A percentile compares a stretch with the other conserved stretches of the same genome.
These are phyloP conservation scores for Anabas testudineus DNA, from an alignment of 2,797 vertebrate species.

Conservation along the genomic window DNA sequence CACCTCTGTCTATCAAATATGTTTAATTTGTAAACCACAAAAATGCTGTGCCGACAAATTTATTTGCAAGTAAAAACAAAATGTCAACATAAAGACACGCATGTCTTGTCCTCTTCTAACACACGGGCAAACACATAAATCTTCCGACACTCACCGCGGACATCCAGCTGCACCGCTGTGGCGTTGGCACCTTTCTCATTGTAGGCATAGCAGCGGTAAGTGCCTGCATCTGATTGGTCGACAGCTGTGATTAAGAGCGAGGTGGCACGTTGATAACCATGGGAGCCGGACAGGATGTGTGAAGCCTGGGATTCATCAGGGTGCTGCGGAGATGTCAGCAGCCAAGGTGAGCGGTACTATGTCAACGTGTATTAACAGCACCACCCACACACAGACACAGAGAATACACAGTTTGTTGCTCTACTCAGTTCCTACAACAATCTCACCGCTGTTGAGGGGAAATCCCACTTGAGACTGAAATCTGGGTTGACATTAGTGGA, in stretches of 20 bases:
- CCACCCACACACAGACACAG: background rate
- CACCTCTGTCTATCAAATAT: background rate
- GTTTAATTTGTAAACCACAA: background rate
- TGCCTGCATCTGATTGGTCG: conserved; percentile 89
- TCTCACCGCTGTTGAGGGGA: conserved; percentile 85
- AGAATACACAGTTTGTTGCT: background rate
- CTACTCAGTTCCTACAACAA: conserved; percentile 10
- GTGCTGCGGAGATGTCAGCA: conserved; percentile 59
- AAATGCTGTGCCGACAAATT: too few species aligned
- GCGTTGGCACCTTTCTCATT: conserved; percentile 88
- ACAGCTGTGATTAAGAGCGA: conserved; percentile 78
- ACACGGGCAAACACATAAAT: background rate
- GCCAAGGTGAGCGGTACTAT: conserved; percentile 4
- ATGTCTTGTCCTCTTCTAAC: too few species aligned
- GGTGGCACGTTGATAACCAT: conserved; percentile 74
- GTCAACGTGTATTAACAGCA: conserved; percentile 11
- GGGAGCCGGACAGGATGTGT: conserved; percentile 73
- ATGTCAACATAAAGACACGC: too few species aligned
- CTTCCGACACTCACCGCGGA: conserved; percentile 84
- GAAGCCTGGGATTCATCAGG: conserved; percentile 65
- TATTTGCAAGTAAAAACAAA: too few species aligned
- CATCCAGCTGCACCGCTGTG: conserved; percentile 87
- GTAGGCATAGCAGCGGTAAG: conserved; percentile 88
- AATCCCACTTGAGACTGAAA: conserved; percentile 87
- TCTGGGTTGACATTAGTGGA: conserved; percentile 91